Conservation (phyloP, 2,113 vertebrate genomes). For the Catharus minimus region DNA sequence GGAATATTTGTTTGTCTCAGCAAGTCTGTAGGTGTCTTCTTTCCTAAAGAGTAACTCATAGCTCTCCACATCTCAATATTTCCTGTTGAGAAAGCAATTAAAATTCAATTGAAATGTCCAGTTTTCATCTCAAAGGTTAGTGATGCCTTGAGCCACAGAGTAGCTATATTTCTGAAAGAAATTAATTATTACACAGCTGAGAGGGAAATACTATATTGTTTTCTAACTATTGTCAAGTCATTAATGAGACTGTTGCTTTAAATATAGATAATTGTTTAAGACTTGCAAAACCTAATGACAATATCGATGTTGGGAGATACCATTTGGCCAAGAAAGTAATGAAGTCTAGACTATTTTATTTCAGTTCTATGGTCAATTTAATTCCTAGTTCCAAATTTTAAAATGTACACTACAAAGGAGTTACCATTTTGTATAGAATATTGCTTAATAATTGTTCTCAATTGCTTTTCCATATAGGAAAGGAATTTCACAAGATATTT, state of each 20-base stretch:
- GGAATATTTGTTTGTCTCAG: neutral
- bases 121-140: neutral
- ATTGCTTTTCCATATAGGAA: neutral
- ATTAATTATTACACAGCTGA: neutral
- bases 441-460: neutral
- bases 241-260: neutral
- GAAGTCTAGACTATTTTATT: neutral
- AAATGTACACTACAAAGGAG: neutral
- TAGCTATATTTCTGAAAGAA: neutral
- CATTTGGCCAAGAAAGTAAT: neutral
- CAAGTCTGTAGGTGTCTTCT: neutral
- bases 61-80: neutral
- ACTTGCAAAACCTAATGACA: neutral
- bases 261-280: neutral
- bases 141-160: neutral
- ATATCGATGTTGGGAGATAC: neutral
- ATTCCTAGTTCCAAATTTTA: neutral
- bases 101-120: neutral
- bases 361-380: neutral
- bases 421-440: neutral
- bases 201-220: neutral
- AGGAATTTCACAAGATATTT: neutral
- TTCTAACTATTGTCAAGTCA: neutral
- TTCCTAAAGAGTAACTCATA: neutral
- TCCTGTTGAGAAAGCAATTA: neutral